A percentile compares a stretch with the other conserved stretches of the same genome.
phyloP scores from a whole-genome alignment of 37 sponge, comb jelly and placozoan species.

The Aplysina aerophoba region DNA sequence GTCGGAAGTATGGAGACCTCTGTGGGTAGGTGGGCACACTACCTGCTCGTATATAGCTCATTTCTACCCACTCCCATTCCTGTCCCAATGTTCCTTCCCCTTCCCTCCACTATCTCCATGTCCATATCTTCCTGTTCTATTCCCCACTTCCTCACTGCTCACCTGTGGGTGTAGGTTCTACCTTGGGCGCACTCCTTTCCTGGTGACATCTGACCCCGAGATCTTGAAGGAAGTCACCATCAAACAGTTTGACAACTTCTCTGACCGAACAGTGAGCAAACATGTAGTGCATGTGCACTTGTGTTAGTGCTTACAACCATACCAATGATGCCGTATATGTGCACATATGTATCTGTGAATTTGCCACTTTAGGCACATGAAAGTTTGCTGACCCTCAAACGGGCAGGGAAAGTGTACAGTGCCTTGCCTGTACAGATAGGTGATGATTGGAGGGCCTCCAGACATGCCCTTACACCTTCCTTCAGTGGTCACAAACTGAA shows the following conservation, averaged over 20 bases:
- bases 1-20: not conserved
- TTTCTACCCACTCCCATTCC: no score
- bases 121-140: not conserved
- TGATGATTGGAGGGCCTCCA: not conserved
- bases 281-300: not conserved
- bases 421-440: not conserved
- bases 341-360: no score
- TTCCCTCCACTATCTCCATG: no score
- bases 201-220: constrained; percentile 2
- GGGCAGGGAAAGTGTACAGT: not conserved
- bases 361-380: no score
- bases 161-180: not conserved
- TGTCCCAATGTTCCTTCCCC: no score
- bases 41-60: not conserved
- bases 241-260: constrained; percentile 5
- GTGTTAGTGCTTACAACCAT: not conserved
- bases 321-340: no score
- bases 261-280: not conserved
- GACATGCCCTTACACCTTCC: constrained; percentile 17
- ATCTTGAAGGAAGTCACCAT: not conserved
- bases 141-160: not conserved
- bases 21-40: not conserved
- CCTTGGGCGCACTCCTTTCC: not conserved
- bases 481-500: constrained; percentile 21
- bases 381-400: no score